phyloP scores from a whole-genome alignment of 2,888 invertebrate species.

The Biston stratarius region DNA sequence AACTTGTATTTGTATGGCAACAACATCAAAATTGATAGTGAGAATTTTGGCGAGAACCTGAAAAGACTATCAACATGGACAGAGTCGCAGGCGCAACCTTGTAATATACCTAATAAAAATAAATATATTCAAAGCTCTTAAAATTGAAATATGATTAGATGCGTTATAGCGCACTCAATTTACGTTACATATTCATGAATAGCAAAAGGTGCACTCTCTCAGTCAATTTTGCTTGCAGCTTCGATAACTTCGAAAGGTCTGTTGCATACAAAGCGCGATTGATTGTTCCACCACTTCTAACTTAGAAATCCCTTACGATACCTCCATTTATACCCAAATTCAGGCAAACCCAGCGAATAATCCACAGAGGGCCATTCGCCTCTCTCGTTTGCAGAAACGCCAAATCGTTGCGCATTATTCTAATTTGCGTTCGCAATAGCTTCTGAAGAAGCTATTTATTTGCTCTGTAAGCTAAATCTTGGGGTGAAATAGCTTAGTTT shows the following conservation, averaged over 20 bases:
- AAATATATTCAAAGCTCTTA: background rate
- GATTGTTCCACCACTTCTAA: slow-evolving; percentile 58
- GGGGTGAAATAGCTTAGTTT: slow-evolving; percentile 34
- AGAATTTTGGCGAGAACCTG: too few species aligned
- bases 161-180: slow-evolving; percentile 6
- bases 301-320: slow-evolving; percentile 62
- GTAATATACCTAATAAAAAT: too few species aligned
- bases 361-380: slow-evolving; percentile 81
- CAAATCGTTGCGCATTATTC: slow-evolving; percentile 85
- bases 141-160: slow-evolving; percentile 12
- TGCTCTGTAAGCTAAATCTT: slow-evolving; percentile 72
- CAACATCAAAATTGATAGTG: too few species aligned
- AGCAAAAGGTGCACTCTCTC: slow-evolving; percentile 12
- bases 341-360: slow-evolving; percentile 76
- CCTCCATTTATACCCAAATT: slow-evolving; percentile 82
- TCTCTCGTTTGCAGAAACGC: slow-evolving; percentile 83
- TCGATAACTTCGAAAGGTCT: slow-evolving; percentile 23
- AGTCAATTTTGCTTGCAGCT: slow-evolving; percentile 16
- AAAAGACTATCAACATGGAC: too few species aligned
- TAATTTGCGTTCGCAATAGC: slow-evolving; percentile 83
- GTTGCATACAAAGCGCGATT: slow-evolving; percentile 45
- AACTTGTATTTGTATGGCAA: too few species aligned
- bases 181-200: slow-evolving; percentile 9
- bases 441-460: slow-evolving; percentile 84
- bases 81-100: too few species aligned